A percentile compares a stretch with the other conserved stretches of the same genome.
These are phyloP conservation scores for Stylophora pistillata DNA, from an alignment of 64 coral and sea anemone species.

Conservation along the genomic window DNA sequence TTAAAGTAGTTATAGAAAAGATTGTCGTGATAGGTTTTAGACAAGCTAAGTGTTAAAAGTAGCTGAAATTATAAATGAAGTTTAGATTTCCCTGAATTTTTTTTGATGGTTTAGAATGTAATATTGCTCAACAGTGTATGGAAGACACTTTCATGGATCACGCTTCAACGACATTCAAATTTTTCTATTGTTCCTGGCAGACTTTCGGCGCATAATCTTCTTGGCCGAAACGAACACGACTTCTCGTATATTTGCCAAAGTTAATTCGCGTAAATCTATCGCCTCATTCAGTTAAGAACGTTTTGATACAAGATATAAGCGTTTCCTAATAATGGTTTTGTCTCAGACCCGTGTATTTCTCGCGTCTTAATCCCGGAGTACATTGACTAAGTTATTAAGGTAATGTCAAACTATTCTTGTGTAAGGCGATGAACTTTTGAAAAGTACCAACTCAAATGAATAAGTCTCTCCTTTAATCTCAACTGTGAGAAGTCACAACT, in stretches of 20 bases:
- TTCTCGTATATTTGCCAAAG: conserved; percentile 61
- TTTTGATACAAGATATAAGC: conserved; percentile 82
- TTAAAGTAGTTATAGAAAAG: conserved; percentile 2
- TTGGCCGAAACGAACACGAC: conserved; percentile 37
- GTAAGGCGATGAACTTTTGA: conserved; percentile 46
- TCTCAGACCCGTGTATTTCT: conserved; percentile 80
- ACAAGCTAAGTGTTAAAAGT: background rate
- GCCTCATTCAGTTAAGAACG: conserved; percentile 88
- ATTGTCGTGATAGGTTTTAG: background rate
- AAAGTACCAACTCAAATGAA: conserved; percentile 47
- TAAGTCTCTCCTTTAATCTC: conserved; percentile 53
- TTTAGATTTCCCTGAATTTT: background rate
- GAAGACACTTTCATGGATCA: background rate
- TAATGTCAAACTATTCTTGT: conserved; percentile 58
- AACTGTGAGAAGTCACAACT: conserved; percentile 40
- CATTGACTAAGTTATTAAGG: conserved; percentile 89
- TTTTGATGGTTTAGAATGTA: background rate
- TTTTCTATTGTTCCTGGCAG: conserved; percentile 69
- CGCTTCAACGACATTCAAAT: conserved; percentile 61
- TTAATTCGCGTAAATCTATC: conserved; percentile 88
- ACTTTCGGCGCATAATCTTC: conserved; percentile 7
- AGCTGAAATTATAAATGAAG: background rate
- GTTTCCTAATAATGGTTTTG: conserved; percentile 97
- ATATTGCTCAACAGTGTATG: conserved; percentile 10
- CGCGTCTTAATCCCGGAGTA: conserved; percentile 80